A percentile compares a stretch with the other conserved stretches of the same genome.
Conservation (phyloP, 2,113 vertebrate species). For the Pantherophis guttatus region DNA sequence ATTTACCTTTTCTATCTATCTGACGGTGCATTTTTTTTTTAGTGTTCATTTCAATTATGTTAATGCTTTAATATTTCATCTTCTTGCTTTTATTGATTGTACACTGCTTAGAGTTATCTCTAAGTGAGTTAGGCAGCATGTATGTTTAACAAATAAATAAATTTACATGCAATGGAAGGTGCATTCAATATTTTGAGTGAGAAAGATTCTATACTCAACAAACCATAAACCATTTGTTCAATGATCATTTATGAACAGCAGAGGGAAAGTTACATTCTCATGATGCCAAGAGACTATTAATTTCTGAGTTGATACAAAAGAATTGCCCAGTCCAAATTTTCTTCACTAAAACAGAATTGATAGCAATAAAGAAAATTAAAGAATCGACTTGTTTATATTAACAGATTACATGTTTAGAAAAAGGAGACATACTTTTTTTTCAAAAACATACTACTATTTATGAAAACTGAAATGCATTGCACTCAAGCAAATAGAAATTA, state of each 20-base stretch:
- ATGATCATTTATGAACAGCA: neutral
- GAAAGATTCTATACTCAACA: neutral
- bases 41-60: neutral
- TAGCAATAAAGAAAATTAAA: conserved; percentile 58
- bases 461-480: conserved; percentile 46
- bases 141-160: neutral
- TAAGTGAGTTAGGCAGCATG: neutral
- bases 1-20: too few species aligned
- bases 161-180: neutral
- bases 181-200: neutral
- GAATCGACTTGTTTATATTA: conserved; percentile 35
- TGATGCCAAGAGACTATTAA: neutral
- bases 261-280: neutral
- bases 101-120: neutral
- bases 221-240: neutral
- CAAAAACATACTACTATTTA: neutral
- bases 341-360: neutral
- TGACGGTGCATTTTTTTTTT: neutral
- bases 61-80: neutral
- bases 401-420: neutral
- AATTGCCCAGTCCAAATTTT: neutral
- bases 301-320: neutral
- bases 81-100: neutral
- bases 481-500: conserved; percentile 52
- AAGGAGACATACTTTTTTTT: neutral